Evolutionary conservation across 2,888 invertebrate genomes (phyloP).

Genomic region (Lasius fuliginosus): DNA sequence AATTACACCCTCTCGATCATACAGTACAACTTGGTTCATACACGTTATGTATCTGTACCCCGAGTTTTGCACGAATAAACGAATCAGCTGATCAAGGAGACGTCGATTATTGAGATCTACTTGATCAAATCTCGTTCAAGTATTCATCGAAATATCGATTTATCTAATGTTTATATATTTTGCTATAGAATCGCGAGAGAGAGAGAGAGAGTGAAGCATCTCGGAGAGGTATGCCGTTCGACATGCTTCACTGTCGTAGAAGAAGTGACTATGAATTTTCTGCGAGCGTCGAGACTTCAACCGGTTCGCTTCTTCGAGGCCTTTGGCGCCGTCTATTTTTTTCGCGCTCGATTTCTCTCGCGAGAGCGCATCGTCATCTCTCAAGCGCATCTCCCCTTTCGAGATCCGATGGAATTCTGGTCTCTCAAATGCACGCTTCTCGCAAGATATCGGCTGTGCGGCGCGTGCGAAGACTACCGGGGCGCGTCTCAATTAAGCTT

Average conservation of each 20-base stretch:
- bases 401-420: conserved; percentile 32
- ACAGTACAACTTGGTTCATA: background rate
- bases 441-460: conserved; percentile 24
- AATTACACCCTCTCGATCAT: conserved; percentile 35
- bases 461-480: conserved; percentile 50
- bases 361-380: conserved; percentile 34
- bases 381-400: background rate
- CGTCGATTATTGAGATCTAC: conserved; percentile 8
- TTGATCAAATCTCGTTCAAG: background rate
- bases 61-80: conserved; percentile 18
- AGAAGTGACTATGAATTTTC: background rate
- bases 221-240: background rate
- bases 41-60: background rate
- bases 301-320: conserved; percentile 71
- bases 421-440: background rate
- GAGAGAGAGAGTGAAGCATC: background rate
- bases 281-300: conserved; percentile 50
- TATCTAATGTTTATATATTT: background rate
- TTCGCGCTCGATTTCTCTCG: conserved; percentile 59
- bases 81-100: background rate
- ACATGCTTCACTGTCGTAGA: background rate
- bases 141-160: conserved; percentile 3
- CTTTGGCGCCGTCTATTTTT: conserved; percentile 75
- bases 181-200: background rate
- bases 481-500: conserved; percentile 51